Evolutionary conservation across 1,140 invertebrate species (phyloP), one percentile per base, ranked within the genome.

Genomic region (Drosophila parvula): DNA sequence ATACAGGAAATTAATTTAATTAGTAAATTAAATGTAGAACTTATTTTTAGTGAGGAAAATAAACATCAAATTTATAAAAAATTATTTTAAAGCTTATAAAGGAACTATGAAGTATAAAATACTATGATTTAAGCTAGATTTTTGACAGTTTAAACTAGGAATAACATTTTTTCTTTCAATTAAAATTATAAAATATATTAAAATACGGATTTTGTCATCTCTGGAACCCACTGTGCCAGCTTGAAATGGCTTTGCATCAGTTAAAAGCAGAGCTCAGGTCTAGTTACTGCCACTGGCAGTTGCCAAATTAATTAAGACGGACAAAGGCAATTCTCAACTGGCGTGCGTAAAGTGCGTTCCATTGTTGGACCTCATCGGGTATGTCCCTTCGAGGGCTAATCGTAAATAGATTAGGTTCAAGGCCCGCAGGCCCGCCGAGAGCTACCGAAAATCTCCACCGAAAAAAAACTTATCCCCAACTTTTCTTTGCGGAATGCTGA

Each of bases 261-360:
- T 60, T 69, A 51, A 41, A 43, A 48, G 44, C 76, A 22, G n/a
- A 34, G 38, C 28, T 12, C 60, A 60, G 61, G 44, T 61, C 55
- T 41, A 53, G 27, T 47, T 41, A 41, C 45, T 65, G 48, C 28
- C 51, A 38, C 34, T 85, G 74, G 62, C 68, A 74, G 48, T 65
- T 78, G 68, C 60, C 45, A 85, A 85, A 86, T 86, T 86, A 85
- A 85, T 85, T 86, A 86, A 85, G 82, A 85, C 80, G 78, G 82
- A 85, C 82, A 85, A 86, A 82, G 82, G 82, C 82, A 76, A 86
- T 86, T 86, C 75, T 48, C 48, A 47, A 32, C 73, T 58, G 56
- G 61, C 56, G 51, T 74, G 77, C 67, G 61, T 71, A 67, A 73
- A 81, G 60, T 76, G 63, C 77, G 55, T 81, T 59, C 67, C 67